phyloP scores from a whole-genome alignment of 2,113 vertebrate species.

The Glaucomys volans region DNA sequence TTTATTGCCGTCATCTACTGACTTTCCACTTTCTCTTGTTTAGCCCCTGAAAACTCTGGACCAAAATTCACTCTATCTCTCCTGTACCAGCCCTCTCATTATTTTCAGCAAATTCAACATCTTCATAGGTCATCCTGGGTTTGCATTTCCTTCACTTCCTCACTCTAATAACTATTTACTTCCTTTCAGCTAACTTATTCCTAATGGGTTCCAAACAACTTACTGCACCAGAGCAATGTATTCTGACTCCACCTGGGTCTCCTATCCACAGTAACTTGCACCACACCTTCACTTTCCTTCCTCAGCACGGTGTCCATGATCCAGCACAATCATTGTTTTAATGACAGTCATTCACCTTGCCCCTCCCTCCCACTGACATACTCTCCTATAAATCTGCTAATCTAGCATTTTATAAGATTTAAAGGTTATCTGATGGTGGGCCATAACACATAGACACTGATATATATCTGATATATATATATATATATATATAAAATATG shows the following conservation, averaged over 20 bases:
- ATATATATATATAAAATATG: too few relatives aligned
- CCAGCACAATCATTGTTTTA: background rate
- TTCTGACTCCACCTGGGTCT: background rate
- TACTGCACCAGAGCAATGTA: background rate
- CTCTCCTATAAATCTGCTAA: background rate
- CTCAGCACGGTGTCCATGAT: background rate
- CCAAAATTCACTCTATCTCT: background rate
- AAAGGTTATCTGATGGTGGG: background rate
- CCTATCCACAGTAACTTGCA: background rate
- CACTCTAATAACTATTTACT: background rate
- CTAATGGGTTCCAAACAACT: background rate
- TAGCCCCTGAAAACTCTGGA: background rate
- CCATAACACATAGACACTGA: background rate
- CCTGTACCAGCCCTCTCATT: background rate
- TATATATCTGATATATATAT: too few relatives aligned
- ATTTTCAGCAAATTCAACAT: background rate
- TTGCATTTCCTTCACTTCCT: background rate
- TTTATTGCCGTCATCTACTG: background rate
- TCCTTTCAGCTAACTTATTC: background rate
- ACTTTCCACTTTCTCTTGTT: background rate
- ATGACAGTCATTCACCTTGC: background rate
- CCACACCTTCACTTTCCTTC: background rate
- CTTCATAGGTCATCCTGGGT: background rate
- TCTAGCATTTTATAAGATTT: background rate
- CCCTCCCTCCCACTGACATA: background rate